phyloP scores from a whole-genome alignment of 2,888 invertebrate genomes.

The Cosmia pyralina region DNA sequence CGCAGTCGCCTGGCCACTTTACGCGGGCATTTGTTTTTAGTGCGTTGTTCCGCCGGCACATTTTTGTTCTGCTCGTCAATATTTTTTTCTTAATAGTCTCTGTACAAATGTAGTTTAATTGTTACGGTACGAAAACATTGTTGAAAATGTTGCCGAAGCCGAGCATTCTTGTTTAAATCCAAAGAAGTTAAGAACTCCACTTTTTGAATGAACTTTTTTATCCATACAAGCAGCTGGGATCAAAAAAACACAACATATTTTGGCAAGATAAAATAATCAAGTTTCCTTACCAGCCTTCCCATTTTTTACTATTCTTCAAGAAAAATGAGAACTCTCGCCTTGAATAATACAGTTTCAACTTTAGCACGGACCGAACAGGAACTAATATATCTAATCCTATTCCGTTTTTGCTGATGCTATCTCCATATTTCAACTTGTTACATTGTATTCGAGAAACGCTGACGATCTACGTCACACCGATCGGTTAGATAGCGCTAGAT shows the following conservation, averaged over 20 bases:
- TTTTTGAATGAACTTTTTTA: conserved; percentile 48
- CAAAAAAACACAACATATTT: conserved; percentile 15
- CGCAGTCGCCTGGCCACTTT: conserved; percentile 68
- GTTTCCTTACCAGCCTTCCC: background rate
- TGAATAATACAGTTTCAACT: conserved; percentile 34
- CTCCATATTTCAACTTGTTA: conserved; percentile 57
- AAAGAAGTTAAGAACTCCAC: conserved; percentile 32
- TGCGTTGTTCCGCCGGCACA: conserved; percentile 61
- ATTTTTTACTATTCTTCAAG: conserved; percentile 5
- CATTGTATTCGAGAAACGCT: conserved; percentile 64
- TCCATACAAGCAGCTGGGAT: conserved; percentile 31
- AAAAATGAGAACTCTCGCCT: conserved; percentile 14
- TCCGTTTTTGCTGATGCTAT: conserved; percentile 56
- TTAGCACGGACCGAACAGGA: conserved; percentile 28
- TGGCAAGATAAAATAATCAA: conserved; percentile 10
- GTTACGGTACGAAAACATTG: conserved; percentile 53
- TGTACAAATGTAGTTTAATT: conserved; percentile 62
- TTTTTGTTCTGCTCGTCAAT: conserved; percentile 63
- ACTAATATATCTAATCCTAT: conserved; percentile 53
- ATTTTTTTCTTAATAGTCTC: conserved; percentile 61
- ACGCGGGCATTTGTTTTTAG: conserved; percentile 75
- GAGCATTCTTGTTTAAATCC: conserved; percentile 25
- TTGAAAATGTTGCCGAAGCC: conserved; percentile 13
- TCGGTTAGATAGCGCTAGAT: conserved; percentile 79
- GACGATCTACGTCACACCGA: conserved; percentile 76